Evolutionary conservation across 2,113 vertebrate species (phyloP).

Genomic region (Salvator merianae): DNA sequence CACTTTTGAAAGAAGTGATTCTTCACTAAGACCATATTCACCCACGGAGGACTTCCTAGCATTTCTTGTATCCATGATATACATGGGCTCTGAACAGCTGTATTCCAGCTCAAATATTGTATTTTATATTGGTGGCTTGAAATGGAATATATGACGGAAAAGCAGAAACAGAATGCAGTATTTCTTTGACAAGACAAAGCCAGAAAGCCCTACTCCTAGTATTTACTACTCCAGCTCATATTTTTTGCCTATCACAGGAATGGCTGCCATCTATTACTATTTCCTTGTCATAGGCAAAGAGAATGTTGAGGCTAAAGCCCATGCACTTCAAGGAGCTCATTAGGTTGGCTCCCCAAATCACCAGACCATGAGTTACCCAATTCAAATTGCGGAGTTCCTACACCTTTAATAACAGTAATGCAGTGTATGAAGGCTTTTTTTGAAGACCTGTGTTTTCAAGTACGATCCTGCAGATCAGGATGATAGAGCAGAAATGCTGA

Average conservation of each 20-base stretch:
- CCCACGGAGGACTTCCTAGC: not conserved
- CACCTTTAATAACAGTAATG: not conserved
- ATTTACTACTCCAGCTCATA: not conserved
- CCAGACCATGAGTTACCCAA: not conserved
- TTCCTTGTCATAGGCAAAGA: not conserved
- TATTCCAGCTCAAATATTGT: not conserved
- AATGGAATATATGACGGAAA: not conserved
- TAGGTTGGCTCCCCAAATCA: not conserved
- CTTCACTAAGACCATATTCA: not conserved
- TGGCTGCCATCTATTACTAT: accelerated
- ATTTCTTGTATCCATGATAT: not conserved
- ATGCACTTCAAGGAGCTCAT: not conserved
- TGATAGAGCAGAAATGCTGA: no score
- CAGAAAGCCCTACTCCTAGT: not conserved
- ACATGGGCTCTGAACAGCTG: no score
- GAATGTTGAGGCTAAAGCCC: not conserved
- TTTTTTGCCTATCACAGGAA: not conserved
- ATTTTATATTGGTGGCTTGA: not conserved
- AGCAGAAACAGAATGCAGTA: not conserved
- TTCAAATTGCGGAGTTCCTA: not conserved
- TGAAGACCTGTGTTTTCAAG: no score
- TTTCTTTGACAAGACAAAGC: not conserved
- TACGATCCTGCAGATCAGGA: no score
- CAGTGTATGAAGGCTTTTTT: not conserved
- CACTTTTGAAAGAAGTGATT: not conserved